These are phyloP conservation scores for Collichthys lucidus DNA, from an alignment of 2,113 vertebrate genomes.

Conservation along the genomic window DNA sequence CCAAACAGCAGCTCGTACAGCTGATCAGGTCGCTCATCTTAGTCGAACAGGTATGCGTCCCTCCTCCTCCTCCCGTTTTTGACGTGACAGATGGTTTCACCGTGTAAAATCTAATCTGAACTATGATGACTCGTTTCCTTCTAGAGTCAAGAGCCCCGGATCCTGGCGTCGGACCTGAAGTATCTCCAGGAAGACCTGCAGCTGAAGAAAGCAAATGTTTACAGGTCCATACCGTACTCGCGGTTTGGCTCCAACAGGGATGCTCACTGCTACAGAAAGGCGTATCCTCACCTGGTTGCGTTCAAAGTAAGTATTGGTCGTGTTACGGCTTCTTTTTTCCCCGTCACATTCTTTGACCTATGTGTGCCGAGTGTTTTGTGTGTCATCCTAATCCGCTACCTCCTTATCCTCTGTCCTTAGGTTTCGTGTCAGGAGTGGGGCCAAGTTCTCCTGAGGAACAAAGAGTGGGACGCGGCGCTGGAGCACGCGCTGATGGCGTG, in stretches of 20 bases:
- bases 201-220: slow-evolving; percentile 80
- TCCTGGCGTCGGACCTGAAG: slow-evolving; percentile 71
- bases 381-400: background rate
- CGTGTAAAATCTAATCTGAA: background rate
- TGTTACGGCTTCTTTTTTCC: background rate
- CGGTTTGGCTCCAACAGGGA: slow-evolving; percentile 83
- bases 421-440: slow-evolving; percentile 82
- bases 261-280: slow-evolving; percentile 84
- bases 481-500: slow-evolving; percentile 79
- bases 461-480: slow-evolving; percentile 76
- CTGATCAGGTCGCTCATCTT: slow-evolving; percentile 79
- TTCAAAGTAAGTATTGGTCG: slow-evolving; percentile 77
- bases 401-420: slow-evolving; percentile 44
- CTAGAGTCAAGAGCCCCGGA: slow-evolving; percentile 67
- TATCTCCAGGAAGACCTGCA: slow-evolving; percentile 81
- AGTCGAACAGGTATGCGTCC: slow-evolving; percentile 73
- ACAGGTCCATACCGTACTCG: slow-evolving; percentile 83
- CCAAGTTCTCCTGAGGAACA: slow-evolving; percentile 71
- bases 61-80: background rate
- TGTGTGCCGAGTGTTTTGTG: background rate
- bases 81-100: too few relatives aligned
- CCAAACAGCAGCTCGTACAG: slow-evolving; percentile 79
- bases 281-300: slow-evolving; percentile 80
- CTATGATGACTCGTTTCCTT: background rate
- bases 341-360: background rate